These are phyloP conservation scores for Zosterops pallidus DNA, from an alignment of 2,113 vertebrate genomes.

Conservation along the genomic window DNA sequence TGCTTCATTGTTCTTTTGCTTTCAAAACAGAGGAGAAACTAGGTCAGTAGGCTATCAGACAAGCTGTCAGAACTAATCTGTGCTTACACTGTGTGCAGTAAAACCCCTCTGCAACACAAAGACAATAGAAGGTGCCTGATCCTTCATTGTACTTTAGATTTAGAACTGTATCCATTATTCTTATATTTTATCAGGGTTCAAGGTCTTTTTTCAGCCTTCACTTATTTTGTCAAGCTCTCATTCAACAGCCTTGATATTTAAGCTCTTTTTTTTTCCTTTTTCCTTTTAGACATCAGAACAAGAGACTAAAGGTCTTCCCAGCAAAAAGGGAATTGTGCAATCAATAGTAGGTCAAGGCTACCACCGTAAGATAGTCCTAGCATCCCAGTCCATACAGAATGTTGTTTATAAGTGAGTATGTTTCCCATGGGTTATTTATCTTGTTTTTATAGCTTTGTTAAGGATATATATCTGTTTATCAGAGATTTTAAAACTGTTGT, in stretches of 20 bases:
- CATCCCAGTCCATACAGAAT: constrained; percentile 94
- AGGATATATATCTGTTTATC: not conserved
- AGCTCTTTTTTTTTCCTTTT: not conserved
- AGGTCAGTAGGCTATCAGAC: constrained; percentile 60
- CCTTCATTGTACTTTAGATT: not conserved
- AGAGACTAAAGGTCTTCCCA: constrained; percentile 95
- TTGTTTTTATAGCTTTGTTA: not conserved
- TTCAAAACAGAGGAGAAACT: constrained; percentile 53
- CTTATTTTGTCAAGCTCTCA: not conserved
- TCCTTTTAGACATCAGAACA: constrained; percentile 89
- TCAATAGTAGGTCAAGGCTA: constrained; percentile 96
- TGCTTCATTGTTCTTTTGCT: constrained; percentile 45
- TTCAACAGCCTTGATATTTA: not conserved
- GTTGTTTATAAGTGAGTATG: constrained; percentile 90
- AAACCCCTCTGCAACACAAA: constrained; percentile 27
- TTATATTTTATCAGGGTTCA: not conserved
- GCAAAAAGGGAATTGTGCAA: constrained; percentile 98
- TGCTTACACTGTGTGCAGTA: not conserved
- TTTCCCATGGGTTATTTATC: not conserved
- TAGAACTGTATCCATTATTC: not conserved
- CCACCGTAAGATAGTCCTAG: constrained; percentile 96
- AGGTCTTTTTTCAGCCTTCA: not conserved
- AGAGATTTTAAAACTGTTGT: not conserved
- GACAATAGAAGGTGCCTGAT: constrained; percentile 30
- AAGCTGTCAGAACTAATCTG: constrained; percentile 55